Conservation (phyloP, 2,113 vertebrate genomes). For the Apaloderma vittatum region DNA sequence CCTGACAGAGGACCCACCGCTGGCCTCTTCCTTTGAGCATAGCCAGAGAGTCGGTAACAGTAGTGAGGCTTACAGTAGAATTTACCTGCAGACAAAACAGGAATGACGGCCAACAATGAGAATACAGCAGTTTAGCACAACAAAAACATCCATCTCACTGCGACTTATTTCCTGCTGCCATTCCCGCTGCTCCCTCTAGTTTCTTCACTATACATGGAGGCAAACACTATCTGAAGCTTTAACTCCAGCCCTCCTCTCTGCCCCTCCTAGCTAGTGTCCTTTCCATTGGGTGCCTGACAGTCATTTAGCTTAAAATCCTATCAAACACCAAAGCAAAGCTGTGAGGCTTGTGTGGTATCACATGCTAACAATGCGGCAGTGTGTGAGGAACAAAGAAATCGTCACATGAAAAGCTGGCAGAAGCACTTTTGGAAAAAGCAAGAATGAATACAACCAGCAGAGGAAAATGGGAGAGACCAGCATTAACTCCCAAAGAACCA, state of each 20-base stretch:
- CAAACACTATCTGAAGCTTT: conserved; percentile 13
- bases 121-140: not conserved
- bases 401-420: conserved; percentile 79
- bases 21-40: conserved; percentile 93
- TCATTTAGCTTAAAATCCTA: conserved; percentile 65
- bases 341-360: conserved; percentile 59
- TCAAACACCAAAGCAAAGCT: conserved; percentile 65
- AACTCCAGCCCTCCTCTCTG: conserved; percentile 20
- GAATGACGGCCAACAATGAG: not conserved
- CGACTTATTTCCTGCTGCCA: not conserved
- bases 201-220: not conserved
- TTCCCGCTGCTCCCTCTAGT: not conserved
- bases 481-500: conserved; percentile 40
- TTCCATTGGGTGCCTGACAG: conserved; percentile 61
- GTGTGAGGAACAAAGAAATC: conserved; percentile 81
- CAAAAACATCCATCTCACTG: not conserved
- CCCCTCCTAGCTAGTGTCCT: not conserved
- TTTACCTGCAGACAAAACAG: conserved; percentile 86
- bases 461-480: conserved; percentile 49
- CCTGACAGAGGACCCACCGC: conserved; percentile 80
- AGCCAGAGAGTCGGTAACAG: conserved; percentile 93
- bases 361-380: conserved; percentile 81
- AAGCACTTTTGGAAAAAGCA: conserved; percentile 75
- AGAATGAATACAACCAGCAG: conserved; percentile 70
- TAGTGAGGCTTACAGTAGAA: conserved; percentile 99